Base-by-base conservation (phyloP, 1,140 invertebrate species). In the Drosophila erecta region DNA sequence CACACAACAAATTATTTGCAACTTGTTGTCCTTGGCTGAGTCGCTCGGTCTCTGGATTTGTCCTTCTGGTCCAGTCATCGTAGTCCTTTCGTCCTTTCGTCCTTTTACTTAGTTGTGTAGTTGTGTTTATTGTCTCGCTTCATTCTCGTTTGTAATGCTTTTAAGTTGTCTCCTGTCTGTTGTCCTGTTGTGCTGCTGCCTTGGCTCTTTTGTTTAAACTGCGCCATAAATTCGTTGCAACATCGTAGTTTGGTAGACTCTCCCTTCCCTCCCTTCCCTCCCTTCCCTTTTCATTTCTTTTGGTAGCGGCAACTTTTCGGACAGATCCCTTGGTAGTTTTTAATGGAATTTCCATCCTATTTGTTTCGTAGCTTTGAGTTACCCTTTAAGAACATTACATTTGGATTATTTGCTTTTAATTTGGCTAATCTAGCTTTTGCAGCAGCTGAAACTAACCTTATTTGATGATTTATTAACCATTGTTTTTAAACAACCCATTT, bases 91-190 rank as follows among this genome's bases (percentile, higher is more conserved):
- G 37, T 60, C 37, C 37, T 14, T 12, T 38, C 15, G 37, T 60
- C 55, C 60, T 38, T 51, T 61, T 81, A 60, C 59, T 56, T 41
- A 44, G 20, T 51, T 35, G 56, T 67, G 74, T 90, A 77, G 75
- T 66, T 66, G 75, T 79, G 55, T 80, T 90, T 79, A 76, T 87
- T 89, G 73, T 90, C 65, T 78, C 80, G 64, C 62, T 70, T 83
- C 81, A 87, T 81, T 90, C 87, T 86, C 79, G 85, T 80, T 90
- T 74, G 83, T 86, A 87, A 81, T 81, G 76, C 84, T 87, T 87
- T 86, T 81, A 84, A 90, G 69, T 85, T 75, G 77, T 67, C 81
- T 90, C 71, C 65, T 75, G 72, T 58, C 81, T 81, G 35, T 37
- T 53, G 58, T 51, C 57, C 81, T 75, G 46, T 50, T 53, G 58